A percentile compares a stretch with the other conserved stretches of the same genome.
phyloP scores from a whole-genome alignment of 2,113 vertebrate genomes.

The Megalops atlanticus region DNA sequence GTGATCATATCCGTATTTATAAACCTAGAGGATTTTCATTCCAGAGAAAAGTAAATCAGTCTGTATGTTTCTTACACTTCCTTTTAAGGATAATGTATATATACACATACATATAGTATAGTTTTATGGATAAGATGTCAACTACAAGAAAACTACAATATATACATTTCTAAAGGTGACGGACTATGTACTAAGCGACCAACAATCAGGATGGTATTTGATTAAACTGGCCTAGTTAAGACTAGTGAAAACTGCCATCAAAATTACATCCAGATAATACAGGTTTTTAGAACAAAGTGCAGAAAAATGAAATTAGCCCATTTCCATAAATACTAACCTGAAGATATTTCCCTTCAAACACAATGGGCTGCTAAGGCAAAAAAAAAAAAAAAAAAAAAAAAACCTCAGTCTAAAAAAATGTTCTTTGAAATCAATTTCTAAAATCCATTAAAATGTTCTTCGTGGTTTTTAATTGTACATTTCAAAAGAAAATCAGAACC shows the following conservation, averaged over 20 bases:
- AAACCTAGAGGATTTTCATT: neutral
- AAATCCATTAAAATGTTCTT: neutral
- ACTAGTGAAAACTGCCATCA: neutral
- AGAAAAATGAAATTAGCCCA: neutral
- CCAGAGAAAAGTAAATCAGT: neutral
- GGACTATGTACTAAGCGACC: neutral
- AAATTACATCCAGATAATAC: constrained; percentile 1
- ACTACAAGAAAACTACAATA: constrained; percentile 19
- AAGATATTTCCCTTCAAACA: neutral
- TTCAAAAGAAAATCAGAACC: no score
- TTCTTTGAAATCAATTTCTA: neutral
- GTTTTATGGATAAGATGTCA: constrained; percentile 1
- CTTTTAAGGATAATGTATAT: neutral
- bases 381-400: neutral
- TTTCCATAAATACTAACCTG: neutral
- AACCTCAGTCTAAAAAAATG: neutral
- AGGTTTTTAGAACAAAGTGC: neutral
- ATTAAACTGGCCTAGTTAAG: constrained; percentile 6
- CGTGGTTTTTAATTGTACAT: no score
- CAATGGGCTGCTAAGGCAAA: neutral
- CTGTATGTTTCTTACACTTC: neutral
- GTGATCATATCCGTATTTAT: neutral
- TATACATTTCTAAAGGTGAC: neutral
- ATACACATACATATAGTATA: neutral
- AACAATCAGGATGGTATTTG: neutral